Evolutionary conservation across 2,888 invertebrate genomes (phyloP), one percentile per base, ranked within the genome.

Genomic region (Seira ritae): DNA sequence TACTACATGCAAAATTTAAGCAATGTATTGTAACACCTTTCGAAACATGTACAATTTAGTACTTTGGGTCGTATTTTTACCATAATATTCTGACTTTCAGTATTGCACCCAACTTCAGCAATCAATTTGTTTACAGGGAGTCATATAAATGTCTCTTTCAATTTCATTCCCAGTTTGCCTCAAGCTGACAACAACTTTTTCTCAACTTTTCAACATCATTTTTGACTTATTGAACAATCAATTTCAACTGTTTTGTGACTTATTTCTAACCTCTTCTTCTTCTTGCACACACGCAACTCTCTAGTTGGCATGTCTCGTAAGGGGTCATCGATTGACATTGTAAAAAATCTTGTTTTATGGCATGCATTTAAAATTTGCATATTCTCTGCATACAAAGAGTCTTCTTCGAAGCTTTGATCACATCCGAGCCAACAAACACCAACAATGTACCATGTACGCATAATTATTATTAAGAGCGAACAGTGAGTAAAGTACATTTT

Each of bases 191-290:
- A 55, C 55, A 55, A 55, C 55, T 55, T 55, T 55, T 55, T 55
- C 15, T 8, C 15, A 8, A 55, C 55, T 55, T 55, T 55, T 55
- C 55, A 55, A 17, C 55, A 55, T 55, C 55, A n/a, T 55, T 66
- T 66, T 66, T 24, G 22, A 66, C 24, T 66, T 66, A 66, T 66
- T 66, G 24, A 24, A 23, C 66, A 66, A 66, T 66, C 24, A 23
- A 15, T 66, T 19, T 20, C 20, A 17, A 23, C 17, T 66, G 6
- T 66, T 66, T 66, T 66, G 23, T 17, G 4, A 20, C 66, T 19
- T 66, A 46, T n/a, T 31, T 31, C 31, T 4, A 31, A 31, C 8
- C 15, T 17, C 55, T n/a, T 17, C 55, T 17, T 17, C 55, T n/a
- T 17, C 55, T 8, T 17, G 55, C 55, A n/a, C 17, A 55, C 55